A percentile compares a stretch with the other conserved stretches of the same genome.
phyloP scores from a whole-genome alignment of 2,888 invertebrate species.

The Busseola fusca region DNA sequence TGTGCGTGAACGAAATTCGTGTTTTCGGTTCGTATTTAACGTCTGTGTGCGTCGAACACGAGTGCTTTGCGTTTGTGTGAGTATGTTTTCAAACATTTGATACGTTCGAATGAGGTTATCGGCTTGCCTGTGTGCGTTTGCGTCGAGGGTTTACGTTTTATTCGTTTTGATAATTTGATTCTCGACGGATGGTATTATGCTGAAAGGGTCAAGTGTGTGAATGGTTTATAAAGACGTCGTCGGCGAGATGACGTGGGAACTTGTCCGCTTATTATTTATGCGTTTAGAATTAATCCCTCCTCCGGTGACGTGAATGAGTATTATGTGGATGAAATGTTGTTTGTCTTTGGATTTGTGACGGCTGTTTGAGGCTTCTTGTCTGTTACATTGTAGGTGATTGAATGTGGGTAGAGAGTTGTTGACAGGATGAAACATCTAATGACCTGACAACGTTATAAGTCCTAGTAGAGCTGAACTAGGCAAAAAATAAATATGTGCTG shows the following conservation, averaged over 20 bases:
- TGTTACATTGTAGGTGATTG: slow-evolving; percentile 33
- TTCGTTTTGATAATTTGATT: slow-evolving; percentile 81
- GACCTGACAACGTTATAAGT: neutral
- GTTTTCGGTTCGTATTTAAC: slow-evolving; percentile 58
- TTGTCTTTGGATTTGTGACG: slow-evolving; percentile 49
- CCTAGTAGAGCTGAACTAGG: accelerated
- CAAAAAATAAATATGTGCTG: too few relatives aligned
- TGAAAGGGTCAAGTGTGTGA: slow-evolving; percentile 86
- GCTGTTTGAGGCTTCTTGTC: slow-evolving; percentile 21
- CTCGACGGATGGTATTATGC: slow-evolving; percentile 75
- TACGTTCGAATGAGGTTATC: slow-evolving; percentile 82
- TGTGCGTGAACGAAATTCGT: slow-evolving; percentile 61
- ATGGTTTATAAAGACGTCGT: slow-evolving; percentile 85
- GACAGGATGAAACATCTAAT: neutral
- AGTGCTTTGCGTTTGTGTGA: slow-evolving; percentile 53
- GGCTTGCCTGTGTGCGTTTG: slow-evolving; percentile 69
- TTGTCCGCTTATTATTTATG: slow-evolving; percentile 74
- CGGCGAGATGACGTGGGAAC: slow-evolving; percentile 83
- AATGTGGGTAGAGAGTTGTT: neutral
- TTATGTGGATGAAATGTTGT: slow-evolving; percentile 53
- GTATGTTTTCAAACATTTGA: slow-evolving; percentile 73
- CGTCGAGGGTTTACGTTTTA: slow-evolving; percentile 74
- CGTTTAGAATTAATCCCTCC: slow-evolving; percentile 66
- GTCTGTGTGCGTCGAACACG: slow-evolving; percentile 52
- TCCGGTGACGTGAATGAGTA: slow-evolving; percentile 59